Base-by-base conservation (phyloP, 2,888 invertebrate species). In the Drosophila greeni region DNA sequence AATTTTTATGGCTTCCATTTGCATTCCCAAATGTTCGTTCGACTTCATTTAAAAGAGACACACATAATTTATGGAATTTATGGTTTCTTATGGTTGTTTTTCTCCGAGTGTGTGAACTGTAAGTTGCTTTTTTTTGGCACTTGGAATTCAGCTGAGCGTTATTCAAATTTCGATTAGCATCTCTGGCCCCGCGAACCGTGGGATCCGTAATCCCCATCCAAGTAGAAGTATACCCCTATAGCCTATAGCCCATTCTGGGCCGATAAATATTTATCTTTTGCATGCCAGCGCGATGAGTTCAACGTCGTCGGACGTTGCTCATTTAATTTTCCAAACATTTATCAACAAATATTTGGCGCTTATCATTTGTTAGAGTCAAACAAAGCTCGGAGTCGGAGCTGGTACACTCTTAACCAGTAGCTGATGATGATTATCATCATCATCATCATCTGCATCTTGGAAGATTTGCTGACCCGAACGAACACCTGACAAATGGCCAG, bases 311-410 rank as follows among this genome's bases (percentile, higher is more conserved):
- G 33, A 69, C 64, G 54, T 56, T 36, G 53, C 74, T 82, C 80
- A 80, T 83, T 81, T 77, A 77, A 85, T 83, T 85, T 77, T 56
- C 78, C 78, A 85, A 81, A 81, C 82, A 82, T 85, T 85, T 85
- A 83, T 81, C 70, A 72, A 83, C 81, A 85, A 81, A 81, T 85
- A 81, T 81, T 85, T 85, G 75, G 61, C 62, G 75, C 82, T 85
- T 80, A 80, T 84, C 84, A 80, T 79, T 79, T 78, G 84, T 59
- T 75, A 73, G 57, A 69, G 48, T 34, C 68, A 81, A 83, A 68
- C 78, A 80, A 36, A 51, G 43, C 23, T 34, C 31, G 14, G 24
- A n/a, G 31, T 26, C 34, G 37, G 16, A 20, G 33, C n/a, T 8
- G 39, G 51, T 40, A 26, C 64, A 51, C 52, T 62, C 64, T 64